Percentiles rank a stretch among this genome's conserved stretches.
Evolutionary conservation across 2,888 invertebrate genomes (phyloP).

Genomic region (Lochmaea capreae): DNA sequence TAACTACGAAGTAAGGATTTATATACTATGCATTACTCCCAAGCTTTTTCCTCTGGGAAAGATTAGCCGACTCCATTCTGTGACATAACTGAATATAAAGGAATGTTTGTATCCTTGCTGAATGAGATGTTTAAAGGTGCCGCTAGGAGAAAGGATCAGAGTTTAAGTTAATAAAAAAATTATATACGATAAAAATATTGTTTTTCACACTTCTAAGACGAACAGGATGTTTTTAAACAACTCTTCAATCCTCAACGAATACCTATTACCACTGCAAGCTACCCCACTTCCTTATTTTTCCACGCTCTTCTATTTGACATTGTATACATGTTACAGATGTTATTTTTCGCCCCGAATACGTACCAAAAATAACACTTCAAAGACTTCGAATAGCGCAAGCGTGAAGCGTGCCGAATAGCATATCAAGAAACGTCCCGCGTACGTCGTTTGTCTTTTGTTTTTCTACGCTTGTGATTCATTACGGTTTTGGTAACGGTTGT

Average conservation of each 20-base stretch:
- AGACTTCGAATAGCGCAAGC: slow-evolving; percentile 28
- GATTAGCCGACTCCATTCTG: slow-evolving; percentile 41
- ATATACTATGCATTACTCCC: slow-evolving; percentile 50
- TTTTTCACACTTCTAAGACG: too few species aligned
- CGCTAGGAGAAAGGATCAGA: background rate
- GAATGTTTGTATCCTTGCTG: background rate
- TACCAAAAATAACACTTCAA: slow-evolving; percentile 34
- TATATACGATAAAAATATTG: too few species aligned
- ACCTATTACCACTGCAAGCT: background rate
- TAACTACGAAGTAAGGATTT: slow-evolving; percentile 56
- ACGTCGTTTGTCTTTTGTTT: slow-evolving; percentile 27
- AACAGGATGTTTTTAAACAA: slow-evolving; percentile 3
- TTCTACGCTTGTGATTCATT: slow-evolving; percentile 23
- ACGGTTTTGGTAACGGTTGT: slow-evolving; percentile 25
- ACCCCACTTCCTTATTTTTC: slow-evolving; percentile 13
- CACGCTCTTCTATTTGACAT: slow-evolving; percentile 16
- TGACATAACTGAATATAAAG: slow-evolving; percentile 26
- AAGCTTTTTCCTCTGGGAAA: slow-evolving; percentile 51
- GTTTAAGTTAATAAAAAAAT: too few species aligned
- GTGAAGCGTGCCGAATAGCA: slow-evolving; percentile 35
- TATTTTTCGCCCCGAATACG: slow-evolving; percentile 11
- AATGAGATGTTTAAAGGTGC: slow-evolving; percentile 1
- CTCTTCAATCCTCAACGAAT: background rate
- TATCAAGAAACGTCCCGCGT: slow-evolving; percentile 23
- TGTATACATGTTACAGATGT: slow-evolving; percentile 16